A percentile compares a stretch with the other conserved stretches of the same genome.
phyloP scores from a whole-genome alignment of 2,888 invertebrate species.

The Torymus auratus region DNA sequence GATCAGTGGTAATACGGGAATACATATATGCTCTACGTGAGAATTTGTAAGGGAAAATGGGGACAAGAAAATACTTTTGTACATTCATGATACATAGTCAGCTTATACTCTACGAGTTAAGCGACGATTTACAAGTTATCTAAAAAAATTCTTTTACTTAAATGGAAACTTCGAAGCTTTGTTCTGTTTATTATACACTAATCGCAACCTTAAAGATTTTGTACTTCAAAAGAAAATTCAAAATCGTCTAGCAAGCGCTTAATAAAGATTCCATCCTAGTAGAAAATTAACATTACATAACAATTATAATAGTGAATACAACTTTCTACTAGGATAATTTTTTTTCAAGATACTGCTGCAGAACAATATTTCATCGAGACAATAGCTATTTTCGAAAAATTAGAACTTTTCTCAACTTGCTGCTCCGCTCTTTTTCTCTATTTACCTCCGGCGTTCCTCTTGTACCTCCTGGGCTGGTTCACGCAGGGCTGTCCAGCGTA shows the following conservation, averaged over 20 bases:
- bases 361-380: not conserved
- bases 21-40: conserved; percentile 21
- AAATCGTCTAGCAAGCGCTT: too few species aligned
- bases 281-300: too few species aligned
- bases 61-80: conserved; percentile 37
- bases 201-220: too few species aligned
- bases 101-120: conserved; percentile 16
- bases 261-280: too few species aligned
- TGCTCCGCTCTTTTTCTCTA: conserved; percentile 10
- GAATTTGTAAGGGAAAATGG: not conserved
- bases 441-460: conserved; percentile 51
- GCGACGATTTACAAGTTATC: conserved; percentile 33
- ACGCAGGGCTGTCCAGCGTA: conserved; percentile 51
- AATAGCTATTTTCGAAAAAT: conserved; percentile 6
- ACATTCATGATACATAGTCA: conserved; percentile 22
- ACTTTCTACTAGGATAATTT: conserved; percentile 2
- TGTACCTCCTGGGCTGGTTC: conserved; percentile 26
- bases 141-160: conserved; percentile 19
- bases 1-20: conserved; percentile 5
- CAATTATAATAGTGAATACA: too few species aligned
- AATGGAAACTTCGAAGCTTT: not conserved
- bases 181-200: not conserved
- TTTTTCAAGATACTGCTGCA: not conserved
- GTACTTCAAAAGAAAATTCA: too few species aligned
- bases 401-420: conserved; percentile 16